Percentiles rank a stretch among this genome's conserved stretches.
phyloP scores from a whole-genome alignment of 2,888 invertebrate species.

The Synergus laeviventris region DNA sequence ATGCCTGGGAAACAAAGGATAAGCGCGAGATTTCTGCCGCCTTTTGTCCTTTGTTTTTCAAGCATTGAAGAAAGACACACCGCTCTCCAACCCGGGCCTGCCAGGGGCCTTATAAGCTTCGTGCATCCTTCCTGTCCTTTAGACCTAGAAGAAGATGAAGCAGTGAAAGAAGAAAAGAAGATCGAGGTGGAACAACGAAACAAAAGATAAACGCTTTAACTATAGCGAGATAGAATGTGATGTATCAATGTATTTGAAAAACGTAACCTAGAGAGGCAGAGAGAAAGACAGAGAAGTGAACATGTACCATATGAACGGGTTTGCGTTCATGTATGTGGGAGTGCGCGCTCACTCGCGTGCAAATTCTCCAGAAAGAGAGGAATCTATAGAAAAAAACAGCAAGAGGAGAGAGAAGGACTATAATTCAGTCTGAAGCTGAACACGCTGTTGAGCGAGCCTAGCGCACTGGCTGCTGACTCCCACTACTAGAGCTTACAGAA shows the following conservation, averaged over 20 bases:
- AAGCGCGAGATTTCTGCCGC: too few species aligned
- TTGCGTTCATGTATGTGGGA: constrained; percentile 38
- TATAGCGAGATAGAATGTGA: constrained; percentile 33
- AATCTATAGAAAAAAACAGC: constrained; percentile 10
- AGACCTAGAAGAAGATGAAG: constrained; percentile 40
- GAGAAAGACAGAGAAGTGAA: constrained; percentile 48
- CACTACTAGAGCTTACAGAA: constrained; percentile 78
- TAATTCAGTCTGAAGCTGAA: constrained; percentile 42
- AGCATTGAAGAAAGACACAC: too few species aligned
- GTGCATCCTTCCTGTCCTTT: constrained; percentile 43
- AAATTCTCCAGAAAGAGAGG: constrained; percentile 35
- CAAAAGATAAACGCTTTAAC: constrained; percentile 42
- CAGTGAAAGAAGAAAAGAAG: constrained; percentile 43
- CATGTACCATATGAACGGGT: constrained; percentile 42
- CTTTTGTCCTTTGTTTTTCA: too few species aligned
- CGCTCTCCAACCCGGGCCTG: too few species aligned
- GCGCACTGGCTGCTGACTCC: constrained; percentile 66
- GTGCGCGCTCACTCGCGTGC: constrained; percentile 22
- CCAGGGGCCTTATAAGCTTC: constrained; percentile 21
- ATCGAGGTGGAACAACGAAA: constrained; percentile 41
- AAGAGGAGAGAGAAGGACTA: constrained; percentile 43
- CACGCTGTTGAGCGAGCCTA: constrained; percentile 49
- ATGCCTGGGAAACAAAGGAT: too few species aligned
- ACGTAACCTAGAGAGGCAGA: constrained; percentile 44
- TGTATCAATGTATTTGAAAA: constrained; percentile 40